These are phyloP conservation scores for Helicorthomorpha holstii DNA, from an alignment of 1,140 invertebrate species.

Conservation along the genomic window DNA sequence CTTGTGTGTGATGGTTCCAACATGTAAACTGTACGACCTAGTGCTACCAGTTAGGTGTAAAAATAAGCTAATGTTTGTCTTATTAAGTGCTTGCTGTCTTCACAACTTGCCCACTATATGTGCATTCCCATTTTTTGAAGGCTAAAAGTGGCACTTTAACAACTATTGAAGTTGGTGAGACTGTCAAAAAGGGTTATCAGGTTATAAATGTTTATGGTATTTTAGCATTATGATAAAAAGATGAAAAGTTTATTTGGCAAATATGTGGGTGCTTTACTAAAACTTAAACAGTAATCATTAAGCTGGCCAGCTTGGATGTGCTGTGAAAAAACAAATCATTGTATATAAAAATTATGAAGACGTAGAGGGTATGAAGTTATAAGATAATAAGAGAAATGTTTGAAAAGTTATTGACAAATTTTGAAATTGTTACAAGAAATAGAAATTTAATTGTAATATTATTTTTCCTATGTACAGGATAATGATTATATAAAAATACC, in stretches of 20 bases:
- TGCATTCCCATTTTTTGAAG: constrained; percentile 12
- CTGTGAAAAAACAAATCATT: background rate
- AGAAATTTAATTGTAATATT: background rate
- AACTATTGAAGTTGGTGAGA: background rate
- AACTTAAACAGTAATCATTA: background rate
- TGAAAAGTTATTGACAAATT: background rate
- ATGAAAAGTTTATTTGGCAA: background rate
- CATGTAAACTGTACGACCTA: constrained; percentile 8
- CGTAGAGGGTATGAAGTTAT: too few relatives aligned
- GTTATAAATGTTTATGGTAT: background rate
- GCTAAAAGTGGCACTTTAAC: too few relatives aligned
- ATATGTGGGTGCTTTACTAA: background rate
- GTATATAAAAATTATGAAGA: too few relatives aligned
- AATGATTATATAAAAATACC: background rate
- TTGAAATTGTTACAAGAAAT: too few relatives aligned
- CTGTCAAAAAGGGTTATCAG: too few relatives aligned
- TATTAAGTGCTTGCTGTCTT: constrained; percentile 14
- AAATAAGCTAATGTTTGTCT: too few relatives aligned
- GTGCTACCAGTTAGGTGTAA: constrained; percentile 11
- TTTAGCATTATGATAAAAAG: background rate
- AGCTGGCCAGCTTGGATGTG: background rate
- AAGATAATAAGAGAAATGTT: background rate
- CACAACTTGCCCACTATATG: constrained; percentile 3
- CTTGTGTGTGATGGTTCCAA: constrained; percentile 14
- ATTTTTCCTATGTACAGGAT: background rate